Percentiles rank a stretch among this genome's conserved stretches.
phyloP scores from a whole-genome alignment of 2,888 invertebrate species.

The Callyntrura sp. region DNA sequence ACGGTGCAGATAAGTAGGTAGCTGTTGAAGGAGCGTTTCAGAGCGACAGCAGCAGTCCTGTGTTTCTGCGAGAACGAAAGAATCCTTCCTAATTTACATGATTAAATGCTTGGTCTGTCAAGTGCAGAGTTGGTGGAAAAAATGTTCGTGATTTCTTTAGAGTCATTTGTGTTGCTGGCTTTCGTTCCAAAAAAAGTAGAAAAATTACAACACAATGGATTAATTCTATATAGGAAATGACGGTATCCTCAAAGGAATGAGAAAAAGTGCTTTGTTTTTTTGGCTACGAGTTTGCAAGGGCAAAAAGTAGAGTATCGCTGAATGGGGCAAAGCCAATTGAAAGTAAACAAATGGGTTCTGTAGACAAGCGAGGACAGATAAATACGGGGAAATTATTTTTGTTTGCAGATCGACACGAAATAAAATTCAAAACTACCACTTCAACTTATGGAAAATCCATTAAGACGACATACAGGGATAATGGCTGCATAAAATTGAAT shows the following conservation, averaged over 20 bases:
- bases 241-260: constrained; percentile 2
- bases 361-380: constrained; percentile 40
- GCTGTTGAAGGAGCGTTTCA: no score
- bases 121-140: constrained; percentile 69
- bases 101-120: constrained; percentile 77
- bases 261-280: constrained; percentile 19
- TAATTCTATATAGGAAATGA: constrained; percentile 54
- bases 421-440: constrained; percentile 35
- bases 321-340: constrained; percentile 1
- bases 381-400: constrained; percentile 1
- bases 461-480: no score
- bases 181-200: constrained; percentile 36
- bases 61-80: constrained; percentile 41
- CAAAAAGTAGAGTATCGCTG: neutral
- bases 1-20: neutral
- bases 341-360: constrained; percentile 16
- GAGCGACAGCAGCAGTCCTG: neutral
- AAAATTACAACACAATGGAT: constrained; percentile 57
- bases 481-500: no score
- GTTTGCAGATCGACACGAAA: constrained; percentile 35
- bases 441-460: neutral
- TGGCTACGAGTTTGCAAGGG: neutral
- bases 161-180: constrained; percentile 65
- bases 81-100: constrained; percentile 73
- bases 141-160: constrained; percentile 69